Percentiles rank a stretch among this genome's conserved stretches.
Evolutionary conservation across 2,113 vertebrate genomes (phyloP).

Genomic region (Cyprinus carpio): DNA sequence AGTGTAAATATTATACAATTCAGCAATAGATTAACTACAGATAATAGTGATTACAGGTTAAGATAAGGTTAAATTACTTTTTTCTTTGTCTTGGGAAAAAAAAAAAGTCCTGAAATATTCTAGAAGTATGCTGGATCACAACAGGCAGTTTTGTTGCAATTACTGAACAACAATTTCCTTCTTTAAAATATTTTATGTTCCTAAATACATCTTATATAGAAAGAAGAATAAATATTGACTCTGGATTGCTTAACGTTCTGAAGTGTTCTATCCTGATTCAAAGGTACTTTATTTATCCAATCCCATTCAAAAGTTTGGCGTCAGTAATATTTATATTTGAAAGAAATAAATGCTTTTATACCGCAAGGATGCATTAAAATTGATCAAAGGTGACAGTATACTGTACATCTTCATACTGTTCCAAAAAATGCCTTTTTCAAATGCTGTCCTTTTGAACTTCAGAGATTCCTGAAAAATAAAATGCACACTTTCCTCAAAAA

Average conservation of each 20-base stretch:
- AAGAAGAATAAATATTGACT: slow-evolving; percentile 1
- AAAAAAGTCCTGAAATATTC: neutral
- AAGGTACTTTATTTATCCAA: too few species aligned
- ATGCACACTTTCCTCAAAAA: neutral
- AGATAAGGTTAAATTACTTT: neutral
- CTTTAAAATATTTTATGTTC: neutral
- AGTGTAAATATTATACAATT: slow-evolving; percentile 40
- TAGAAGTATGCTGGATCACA: neutral
- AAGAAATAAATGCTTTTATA: neutral
- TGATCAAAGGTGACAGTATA: neutral
- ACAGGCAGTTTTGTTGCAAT: neutral
- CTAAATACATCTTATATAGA: neutral
- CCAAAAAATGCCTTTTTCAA: neutral
- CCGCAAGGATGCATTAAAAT: neutral
- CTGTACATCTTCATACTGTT: neutral
- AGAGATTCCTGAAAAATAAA: neutral
- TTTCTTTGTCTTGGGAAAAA: neutral
- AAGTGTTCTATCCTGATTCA: neutral
- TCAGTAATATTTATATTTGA: neutral
- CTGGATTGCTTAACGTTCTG: neutral
- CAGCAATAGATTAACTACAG: slow-evolving; percentile 1
- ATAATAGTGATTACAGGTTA: slow-evolving; percentile 8
- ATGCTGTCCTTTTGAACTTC: neutral
- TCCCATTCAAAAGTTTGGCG: too few species aligned
- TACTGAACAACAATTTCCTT: neutral